A percentile compares a stretch with the other conserved stretches of the same genome.
Evolutionary conservation across 2,113 vertebrate species (phyloP).

Genomic region (Eidolon helvum): DNA sequence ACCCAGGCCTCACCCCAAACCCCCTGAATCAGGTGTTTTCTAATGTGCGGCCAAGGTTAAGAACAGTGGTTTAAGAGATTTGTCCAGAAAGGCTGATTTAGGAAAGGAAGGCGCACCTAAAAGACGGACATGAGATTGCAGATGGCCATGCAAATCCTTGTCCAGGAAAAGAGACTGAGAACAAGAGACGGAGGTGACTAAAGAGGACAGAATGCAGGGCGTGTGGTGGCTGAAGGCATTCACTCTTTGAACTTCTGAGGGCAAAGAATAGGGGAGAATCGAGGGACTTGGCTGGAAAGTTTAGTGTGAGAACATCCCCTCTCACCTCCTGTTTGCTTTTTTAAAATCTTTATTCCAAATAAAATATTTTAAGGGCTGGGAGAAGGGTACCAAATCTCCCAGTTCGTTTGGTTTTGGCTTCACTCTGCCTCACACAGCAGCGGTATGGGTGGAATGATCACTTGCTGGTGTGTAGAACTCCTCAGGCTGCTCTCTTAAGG

Average conservation of each 20-base stretch:
- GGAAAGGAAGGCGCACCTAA: background rate
- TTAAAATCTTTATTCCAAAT: background rate
- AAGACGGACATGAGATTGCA: background rate
- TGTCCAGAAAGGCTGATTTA: background rate
- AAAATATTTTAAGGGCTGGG: background rate
- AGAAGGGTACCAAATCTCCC: background rate
- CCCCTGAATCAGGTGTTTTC: background rate
- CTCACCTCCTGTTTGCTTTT: background rate
- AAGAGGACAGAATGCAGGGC: background rate
- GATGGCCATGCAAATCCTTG: background rate
- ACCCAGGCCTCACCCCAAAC: background rate
- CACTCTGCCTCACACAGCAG: background rate
- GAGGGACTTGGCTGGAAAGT: background rate
- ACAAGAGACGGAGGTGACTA: background rate
- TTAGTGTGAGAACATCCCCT: background rate
- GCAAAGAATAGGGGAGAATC: background rate
- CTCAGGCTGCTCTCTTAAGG: background rate
- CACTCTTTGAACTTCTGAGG: background rate
- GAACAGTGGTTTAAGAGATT: background rate
- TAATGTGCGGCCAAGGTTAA: background rate
- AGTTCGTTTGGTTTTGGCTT: background rate
- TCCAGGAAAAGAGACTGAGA: background rate
- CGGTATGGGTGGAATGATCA: background rate
- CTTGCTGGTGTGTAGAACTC: background rate
- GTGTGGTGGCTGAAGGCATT: accelerated